phyloP scores from a whole-genome alignment of 1,140 invertebrate species.

The Trichoplusia ni region DNA sequence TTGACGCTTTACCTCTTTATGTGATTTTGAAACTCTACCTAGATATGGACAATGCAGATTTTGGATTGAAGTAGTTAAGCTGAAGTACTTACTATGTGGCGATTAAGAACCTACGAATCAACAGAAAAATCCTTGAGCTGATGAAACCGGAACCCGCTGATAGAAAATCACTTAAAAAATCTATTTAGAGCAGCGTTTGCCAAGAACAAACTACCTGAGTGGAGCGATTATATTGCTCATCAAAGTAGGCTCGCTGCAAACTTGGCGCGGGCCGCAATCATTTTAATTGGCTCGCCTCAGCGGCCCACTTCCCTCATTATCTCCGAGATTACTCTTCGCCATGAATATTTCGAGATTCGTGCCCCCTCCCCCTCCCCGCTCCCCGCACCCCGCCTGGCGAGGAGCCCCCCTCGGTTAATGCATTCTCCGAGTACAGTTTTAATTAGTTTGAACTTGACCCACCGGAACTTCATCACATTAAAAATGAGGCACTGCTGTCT shows the following conservation, averaged over 20 bases:
- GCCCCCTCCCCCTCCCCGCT: neutral
- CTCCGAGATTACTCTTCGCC: slow-evolving; percentile 34
- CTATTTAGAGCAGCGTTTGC: neutral
- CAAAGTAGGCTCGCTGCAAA: slow-evolving; percentile 15
- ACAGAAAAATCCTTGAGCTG: no score
- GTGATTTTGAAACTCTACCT: no score
- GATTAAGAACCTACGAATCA: no score
- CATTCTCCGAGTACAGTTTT: slow-evolving; percentile 28
- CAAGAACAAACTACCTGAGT: slow-evolving; percentile 1
- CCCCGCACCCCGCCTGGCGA: neutral
- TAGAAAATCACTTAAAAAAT: slow-evolving; percentile 1
- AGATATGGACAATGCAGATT: no score
- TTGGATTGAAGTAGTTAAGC: no score
- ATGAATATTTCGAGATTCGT: slow-evolving; percentile 39
- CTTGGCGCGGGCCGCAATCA: slow-evolving; percentile 35
- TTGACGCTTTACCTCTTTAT: no score
- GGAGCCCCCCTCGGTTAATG: slow-evolving; percentile 13
- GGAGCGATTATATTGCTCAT: slow-evolving; percentile 21
- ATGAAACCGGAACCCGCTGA: neutral
- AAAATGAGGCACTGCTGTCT: slow-evolving; percentile 26
- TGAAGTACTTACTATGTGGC: no score
- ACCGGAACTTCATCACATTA: slow-evolving; percentile 23
- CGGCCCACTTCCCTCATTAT: slow-evolving; percentile 38
- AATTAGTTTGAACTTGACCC: slow-evolving; percentile 33
- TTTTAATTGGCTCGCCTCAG: slow-evolving; percentile 41